These are phyloP conservation scores for Cataglyphis cursor DNA, from an alignment of 2,888 invertebrate genomes.

Conservation along the genomic window DNA sequence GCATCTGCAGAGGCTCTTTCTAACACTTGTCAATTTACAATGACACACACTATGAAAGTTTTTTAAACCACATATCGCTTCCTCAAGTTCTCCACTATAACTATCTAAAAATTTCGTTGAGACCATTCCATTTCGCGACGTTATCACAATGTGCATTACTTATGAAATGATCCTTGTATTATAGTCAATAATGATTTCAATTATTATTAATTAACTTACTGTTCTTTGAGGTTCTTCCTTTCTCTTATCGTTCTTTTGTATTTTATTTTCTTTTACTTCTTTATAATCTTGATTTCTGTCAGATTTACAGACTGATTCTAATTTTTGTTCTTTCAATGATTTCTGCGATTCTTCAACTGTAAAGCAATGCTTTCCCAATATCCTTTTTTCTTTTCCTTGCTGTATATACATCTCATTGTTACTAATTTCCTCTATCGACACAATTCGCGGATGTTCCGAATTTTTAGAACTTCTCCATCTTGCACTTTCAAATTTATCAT, in stretches of 20 bases:
- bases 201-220: constrained; percentile 21
- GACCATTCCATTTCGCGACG: too few relatives aligned
- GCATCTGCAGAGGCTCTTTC: too few relatives aligned
- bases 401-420: not conserved
- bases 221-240: not conserved
- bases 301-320: not conserved
- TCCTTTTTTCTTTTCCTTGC: not conserved
- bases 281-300: not conserved
- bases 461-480: constrained; percentile 1
- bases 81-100: too few relatives aligned
- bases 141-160: too few relatives aligned
- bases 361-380: not conserved
- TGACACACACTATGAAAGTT: too few relatives aligned
- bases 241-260: not conserved
- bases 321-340: not conserved
- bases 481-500: not conserved
- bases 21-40: too few relatives aligned
- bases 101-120: too few relatives aligned
- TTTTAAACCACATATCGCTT: too few relatives aligned
- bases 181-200: not conserved
- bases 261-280: not conserved
- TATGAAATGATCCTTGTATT: not conserved
- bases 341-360: not conserved
- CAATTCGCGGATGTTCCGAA: not conserved
- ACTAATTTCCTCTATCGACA: constrained; percentile 5